Evolutionary conservation across 2,888 invertebrate species (phyloP).

Genomic region (Prionchulus punctatus): DNA sequence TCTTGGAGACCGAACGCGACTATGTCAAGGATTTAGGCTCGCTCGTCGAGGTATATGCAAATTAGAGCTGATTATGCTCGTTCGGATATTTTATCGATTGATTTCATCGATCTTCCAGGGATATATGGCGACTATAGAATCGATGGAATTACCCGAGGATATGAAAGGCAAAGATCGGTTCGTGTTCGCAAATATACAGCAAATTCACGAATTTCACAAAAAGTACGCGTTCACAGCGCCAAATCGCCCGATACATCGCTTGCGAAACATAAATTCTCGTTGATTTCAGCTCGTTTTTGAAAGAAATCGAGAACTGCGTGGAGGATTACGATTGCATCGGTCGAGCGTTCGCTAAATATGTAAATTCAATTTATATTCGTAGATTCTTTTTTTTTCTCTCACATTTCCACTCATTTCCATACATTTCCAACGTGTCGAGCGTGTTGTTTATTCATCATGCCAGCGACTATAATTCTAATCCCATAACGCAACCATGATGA

Average conservation of each 20-base stretch:
- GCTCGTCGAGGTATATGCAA: conserved; percentile 50
- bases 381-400: too few relatives aligned
- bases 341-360: conserved; percentile 38
- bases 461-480: too few relatives aligned
- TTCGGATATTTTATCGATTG: not conserved
- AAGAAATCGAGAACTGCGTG: conserved; percentile 67
- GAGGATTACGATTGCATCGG: conserved; percentile 69
- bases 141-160: conserved; percentile 46
- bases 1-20: conserved; percentile 74
- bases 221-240: too few relatives aligned
- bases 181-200: conserved; percentile 92
- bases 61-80: not conserved
- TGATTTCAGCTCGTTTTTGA: conserved; percentile 61
- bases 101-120: conserved; percentile 42
- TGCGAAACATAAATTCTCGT: conserved; percentile 17
- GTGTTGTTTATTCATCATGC: too few relatives aligned
- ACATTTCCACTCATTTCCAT: too few relatives aligned
- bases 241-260: too few relatives aligned
- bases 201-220: conserved; percentile 92
- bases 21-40: conserved; percentile 77
- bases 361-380: too few relatives aligned
- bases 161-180: conserved; percentile 71
- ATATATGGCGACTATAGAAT: conserved; percentile 38
- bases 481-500: too few relatives aligned
- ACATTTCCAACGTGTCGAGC: too few relatives aligned